Base-by-base conservation (phyloP, 2,888 invertebrate species). In the Aquatica leii region DNA sequence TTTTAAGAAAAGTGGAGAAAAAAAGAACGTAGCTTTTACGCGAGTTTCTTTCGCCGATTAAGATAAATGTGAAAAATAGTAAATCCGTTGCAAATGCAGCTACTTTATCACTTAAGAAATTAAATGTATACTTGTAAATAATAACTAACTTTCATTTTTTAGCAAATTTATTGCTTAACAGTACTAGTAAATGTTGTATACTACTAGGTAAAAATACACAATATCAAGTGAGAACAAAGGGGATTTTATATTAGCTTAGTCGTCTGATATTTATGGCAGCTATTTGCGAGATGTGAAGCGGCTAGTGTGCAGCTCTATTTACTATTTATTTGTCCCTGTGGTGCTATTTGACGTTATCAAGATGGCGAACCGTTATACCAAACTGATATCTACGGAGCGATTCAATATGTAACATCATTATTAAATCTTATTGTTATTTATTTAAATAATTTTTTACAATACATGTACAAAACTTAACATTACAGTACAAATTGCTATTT, bases 261-360 rank as follows among this genome's bases (percentile, higher is more conserved):
- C 73, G 66, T 67, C 74, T 74, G 76, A 77, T 77, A 79, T 79
- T 79, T 78, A 79, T 77, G 73, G 76, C 66, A 68, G 78, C 78
- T 74, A 77, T 79, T 78, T 78, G 74, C 70, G 73, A 74, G 77
- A 78, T 76, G 76, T 75, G 76, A 74, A 72, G 72, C 74, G 75
- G 74, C 73, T 74, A 75, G 74, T 73, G 74, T 74, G 75, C 76
- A 74, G 76, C 77, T 77, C 79, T 80, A 80, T 80, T 80, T 78
- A 80, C 78, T 80, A 80, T 80, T 79, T 80, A 80, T 80, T 76
- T 78, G 76, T 78, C 80, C 80, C 80, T 70, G 69, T 63, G 78
- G 80, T 76, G 76, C 76, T 76, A 74, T 80, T 78, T 74, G 76
- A 78, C 77, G 77, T 78, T 79, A 80, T 80, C 78, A 80, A 80